phyloP scores from a whole-genome alignment of 2,113 vertebrate species.

The Cariama cristata region DNA sequence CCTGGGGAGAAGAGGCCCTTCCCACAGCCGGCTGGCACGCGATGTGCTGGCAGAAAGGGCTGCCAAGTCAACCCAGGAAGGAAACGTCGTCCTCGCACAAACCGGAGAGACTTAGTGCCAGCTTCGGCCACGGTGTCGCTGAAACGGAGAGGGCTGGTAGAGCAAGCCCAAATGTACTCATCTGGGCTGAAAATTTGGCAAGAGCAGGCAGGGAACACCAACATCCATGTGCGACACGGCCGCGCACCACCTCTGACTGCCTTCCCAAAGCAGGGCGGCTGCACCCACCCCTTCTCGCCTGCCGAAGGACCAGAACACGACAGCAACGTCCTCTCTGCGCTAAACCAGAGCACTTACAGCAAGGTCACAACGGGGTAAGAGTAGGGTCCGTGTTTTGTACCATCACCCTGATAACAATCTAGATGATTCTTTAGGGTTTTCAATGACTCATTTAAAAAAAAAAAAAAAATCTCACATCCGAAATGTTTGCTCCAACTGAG shows the following conservation, averaged over 20 bases:
- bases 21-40: rapidly evolving
- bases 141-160: background rate
- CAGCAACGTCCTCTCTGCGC: background rate
- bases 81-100: background rate
- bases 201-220: background rate
- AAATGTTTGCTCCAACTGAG: background rate
- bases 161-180: background rate
- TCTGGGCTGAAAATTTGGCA: background rate
- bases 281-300: background rate
- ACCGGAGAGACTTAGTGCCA: background rate
- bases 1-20: background rate
- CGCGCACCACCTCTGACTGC: rapidly evolving
- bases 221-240: rapidly evolving
- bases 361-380: background rate
- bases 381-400: background rate
- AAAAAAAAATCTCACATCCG: background rate
- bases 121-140: background rate
- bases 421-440: background rate
- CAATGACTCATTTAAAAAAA: background rate
- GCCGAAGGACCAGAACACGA: background rate
- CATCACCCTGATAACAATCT: background rate
- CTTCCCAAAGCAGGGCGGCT: background rate
- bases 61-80: background rate
- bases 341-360: background rate
- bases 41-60: background rate